Base-by-base conservation (phyloP, 2,113 vertebrate species). In the Hippocampus guttulatus region DNA sequence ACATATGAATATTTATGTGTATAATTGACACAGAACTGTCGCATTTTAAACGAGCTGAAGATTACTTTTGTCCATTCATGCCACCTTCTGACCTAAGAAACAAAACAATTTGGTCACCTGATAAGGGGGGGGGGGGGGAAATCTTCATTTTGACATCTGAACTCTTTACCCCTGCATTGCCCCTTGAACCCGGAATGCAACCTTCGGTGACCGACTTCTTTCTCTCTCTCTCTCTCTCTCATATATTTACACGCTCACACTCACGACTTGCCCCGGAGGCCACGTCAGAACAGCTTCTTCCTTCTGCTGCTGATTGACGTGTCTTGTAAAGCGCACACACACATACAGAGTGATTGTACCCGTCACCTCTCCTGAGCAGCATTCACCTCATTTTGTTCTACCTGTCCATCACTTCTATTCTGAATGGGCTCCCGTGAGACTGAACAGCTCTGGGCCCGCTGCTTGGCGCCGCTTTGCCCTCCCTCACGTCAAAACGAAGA, bases 361-460 rank as follows among this genome's bases (percentile, higher is more conserved):
- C 86, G 88, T 91, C 87, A 86, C 83, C 90, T 88, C 84, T 82
- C 79, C 68, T 87, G 81, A 93, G 88, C 88, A 78, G 73, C 90
- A 87, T 93, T 90, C 87, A 85, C 85, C 88, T 92, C 81, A 89
- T 92, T 90, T 87, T 85, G 40, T 89, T 92, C 88, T 66, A 8
- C 82, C 85, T 85, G 75, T 88, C 82, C 76, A 86, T 94, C 91
- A 91, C 85, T 77, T 87, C 78, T 79, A 73, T 85, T 88, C 90
- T 94, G 94, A 84, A 92, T 88, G 83, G 86, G 76, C 75, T 92
- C 83, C 86, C 67, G 75, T 82, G 83, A 84, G 66, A 84, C 74
- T 79, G 51, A 74, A 70, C 79, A 74, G 78, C 67, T 81, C 82
- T 71, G 54, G 58, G 67, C 75, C 67, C 75, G 79, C 80, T 87